phyloP scores from a whole-genome alignment of 1,140 invertebrate genomes.

The Caenorhabditis brenneri region DNA sequence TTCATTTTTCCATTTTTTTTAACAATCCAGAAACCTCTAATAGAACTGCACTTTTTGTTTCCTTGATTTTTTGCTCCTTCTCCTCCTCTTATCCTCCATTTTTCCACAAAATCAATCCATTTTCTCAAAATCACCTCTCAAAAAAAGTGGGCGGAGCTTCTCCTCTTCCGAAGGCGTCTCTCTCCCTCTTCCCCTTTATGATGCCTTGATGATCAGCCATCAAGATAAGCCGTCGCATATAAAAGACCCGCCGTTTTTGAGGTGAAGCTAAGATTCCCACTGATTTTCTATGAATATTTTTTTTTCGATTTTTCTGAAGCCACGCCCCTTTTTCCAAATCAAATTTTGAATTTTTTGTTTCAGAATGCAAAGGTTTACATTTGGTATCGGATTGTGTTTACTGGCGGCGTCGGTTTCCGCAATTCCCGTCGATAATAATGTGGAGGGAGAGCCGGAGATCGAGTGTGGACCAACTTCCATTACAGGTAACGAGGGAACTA shows the following conservation, averaged over 20 bases:
- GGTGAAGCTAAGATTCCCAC: too few relatives aligned
- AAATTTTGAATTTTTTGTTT: background rate
- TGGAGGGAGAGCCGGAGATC: slow-evolving; percentile 60
- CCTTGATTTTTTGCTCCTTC: too few relatives aligned
- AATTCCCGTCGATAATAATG: slow-evolving; percentile 59
- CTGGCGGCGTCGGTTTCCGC: slow-evolving; percentile 12
- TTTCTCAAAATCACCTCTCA: background rate
- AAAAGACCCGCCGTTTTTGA: background rate
- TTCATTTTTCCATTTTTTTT: too few relatives aligned
- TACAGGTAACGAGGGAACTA: too few relatives aligned
- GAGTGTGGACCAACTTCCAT: slow-evolving; percentile 69
- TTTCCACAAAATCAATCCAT: background rate
- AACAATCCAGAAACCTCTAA: too few relatives aligned
- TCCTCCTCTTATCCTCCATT: background rate
- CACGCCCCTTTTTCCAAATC: too few relatives aligned
- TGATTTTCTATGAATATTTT: too few relatives aligned
- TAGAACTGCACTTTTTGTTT: too few relatives aligned
- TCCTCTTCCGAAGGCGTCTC: background rate
- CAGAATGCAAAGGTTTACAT: slow-evolving; percentile 3
- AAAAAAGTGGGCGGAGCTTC: slow-evolving; percentile 3
- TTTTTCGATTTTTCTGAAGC: too few relatives aligned
- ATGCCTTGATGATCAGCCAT: slow-evolving; percentile 14
- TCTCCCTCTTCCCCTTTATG: background rate
- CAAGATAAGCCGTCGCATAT: background rate
- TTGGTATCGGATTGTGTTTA: background rate